phyloP scores from a whole-genome alignment of 2,113 vertebrate species.

The Camelus dromedarius region DNA sequence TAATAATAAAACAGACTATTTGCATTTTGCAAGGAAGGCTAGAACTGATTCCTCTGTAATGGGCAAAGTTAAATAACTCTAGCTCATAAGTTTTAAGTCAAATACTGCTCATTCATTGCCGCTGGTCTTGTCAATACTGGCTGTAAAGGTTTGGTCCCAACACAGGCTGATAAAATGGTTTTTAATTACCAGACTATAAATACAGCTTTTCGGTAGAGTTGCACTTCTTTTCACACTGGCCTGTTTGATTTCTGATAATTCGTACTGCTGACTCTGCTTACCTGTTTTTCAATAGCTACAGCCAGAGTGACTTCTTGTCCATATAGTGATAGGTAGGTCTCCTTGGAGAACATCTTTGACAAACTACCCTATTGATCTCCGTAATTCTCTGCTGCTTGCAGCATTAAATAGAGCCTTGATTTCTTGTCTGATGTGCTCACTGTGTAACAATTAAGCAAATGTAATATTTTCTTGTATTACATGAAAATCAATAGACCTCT shows the following conservation, averaged over 20 bases:
- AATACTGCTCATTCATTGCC: slow-evolving; percentile 91
- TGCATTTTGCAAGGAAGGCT: slow-evolving; percentile 82
- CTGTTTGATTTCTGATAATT: slow-evolving; percentile 98
- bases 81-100: slow-evolving; percentile 93
- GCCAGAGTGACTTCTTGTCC: slow-evolving; percentile 83
- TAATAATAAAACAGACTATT: slow-evolving; percentile 85
- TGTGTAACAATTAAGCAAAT: slow-evolving; percentile 95
- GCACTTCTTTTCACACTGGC: slow-evolving; percentile 86
- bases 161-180: slow-evolving; percentile 94
- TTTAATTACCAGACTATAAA: slow-evolving; percentile 98
- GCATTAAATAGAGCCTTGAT: slow-evolving; percentile 94
- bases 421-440: slow-evolving; percentile 92
- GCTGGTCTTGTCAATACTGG: slow-evolving; percentile 90
- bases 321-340: slow-evolving; percentile 85
- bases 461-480: slow-evolving; percentile 99
- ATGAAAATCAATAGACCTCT: slow-evolving; percentile 98
- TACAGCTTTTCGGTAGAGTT: slow-evolving; percentile 89
- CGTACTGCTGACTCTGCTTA: slow-evolving; percentile 95
- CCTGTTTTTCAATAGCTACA: slow-evolving; percentile 89
- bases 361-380: slow-evolving; percentile 97
- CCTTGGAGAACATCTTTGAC: slow-evolving; percentile 94
- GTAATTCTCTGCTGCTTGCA: slow-evolving; percentile 90
- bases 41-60: slow-evolving; percentile 82
- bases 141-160: slow-evolving; percentile 88
- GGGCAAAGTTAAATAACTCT: slow-evolving; percentile 89